Base-by-base conservation (phyloP, 2,888 invertebrate genomes). In the Diarsia mendica region DNA sequence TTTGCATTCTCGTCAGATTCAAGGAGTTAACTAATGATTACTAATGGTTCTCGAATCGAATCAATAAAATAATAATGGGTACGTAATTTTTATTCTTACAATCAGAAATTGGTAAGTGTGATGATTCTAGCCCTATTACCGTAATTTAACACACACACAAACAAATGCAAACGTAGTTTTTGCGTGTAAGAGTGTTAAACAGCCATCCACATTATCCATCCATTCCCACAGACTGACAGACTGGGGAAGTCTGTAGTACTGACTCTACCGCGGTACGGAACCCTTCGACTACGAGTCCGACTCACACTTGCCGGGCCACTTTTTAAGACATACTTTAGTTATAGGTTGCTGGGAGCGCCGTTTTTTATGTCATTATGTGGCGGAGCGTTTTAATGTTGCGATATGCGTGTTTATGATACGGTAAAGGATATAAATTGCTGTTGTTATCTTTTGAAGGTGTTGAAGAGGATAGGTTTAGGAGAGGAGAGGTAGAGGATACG, bases 331-430 rank as follows among this genome's bases (percentile, higher is more conserved):
- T 44, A 46, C 72, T 55, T 48, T 53, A 70, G 72, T 70, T 58
- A 80, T 72, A 64, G 73, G 73, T 23, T 65, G 64, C 63, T 55
- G 53, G 18, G 33, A 13, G 64, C 64, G 44, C 15, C 64, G 10
- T 80, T 77, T 77, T 76, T 77, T 80, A 77, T 80, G 65, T 53
- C 80, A 65, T 72, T 80, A 39, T 33, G 18, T 49, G 48, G 20
- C 1, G 11, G 23, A 33, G 10, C 20, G 46, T 72, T 74, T 73
- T 60, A 77, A 65, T 73, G 74, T 20, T 28, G 13, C 51, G 77
- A 77, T 77, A 65, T 48, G 80, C 44, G 33, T 72, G 63, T 64
- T 80, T 80, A 77, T 51, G 64, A 8, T 15, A 55, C 49, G 49
- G 49, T 58, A 28, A 51, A 58, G 33, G 63, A 58, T 77, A 58